Base-by-base conservation (phyloP, 2,113 vertebrate genomes). In the Microcebus tavaratra region DNA sequence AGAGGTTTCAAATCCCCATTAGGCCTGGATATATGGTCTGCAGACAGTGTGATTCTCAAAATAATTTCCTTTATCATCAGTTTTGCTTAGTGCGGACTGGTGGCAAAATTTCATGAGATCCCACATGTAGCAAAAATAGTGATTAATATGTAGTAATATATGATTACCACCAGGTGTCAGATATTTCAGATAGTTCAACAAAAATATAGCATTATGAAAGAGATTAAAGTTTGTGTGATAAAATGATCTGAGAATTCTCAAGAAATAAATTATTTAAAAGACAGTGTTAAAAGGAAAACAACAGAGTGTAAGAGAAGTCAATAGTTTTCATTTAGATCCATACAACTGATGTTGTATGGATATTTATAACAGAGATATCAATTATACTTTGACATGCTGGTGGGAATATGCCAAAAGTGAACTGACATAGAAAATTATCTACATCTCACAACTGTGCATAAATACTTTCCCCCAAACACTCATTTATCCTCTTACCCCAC, bases 181-280 rank as follows among this genome's bases (percentile, higher is more conserved):
- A 68, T 67, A 76, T 53, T 85, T 84, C 68, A 86, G 7, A 68
- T 67, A 76, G 45, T 85, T 84, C 61, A 86, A 7, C 61, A 81
- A 84, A 92, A 90, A n/a, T 70, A 0, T 0, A 59, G 31, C 25
- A 48, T 50, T 86, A 79, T 65, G 31, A 81, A 45, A 89, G 36
- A 78, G 8, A 86, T 27, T 48, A 11, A 75, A 59, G 8, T n/a
- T 65, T 76, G 29, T 53, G 20, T 27, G 10, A 88, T 57, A 20
- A 23, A 72, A 31, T 80, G 14, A 39, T 65, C 17, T 88, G 31
- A 79, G 39, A 78, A 92, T 45, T 61, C 42, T 86, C 48, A 70
- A 45, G n/a, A 91, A 88, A 73, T n/a, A 42, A 59, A 72, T 57
- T 81, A 45, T 50, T 65, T 63, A 83, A 61, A 36, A 87, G 34